A percentile compares a stretch with the other conserved stretches of the same genome.
Conservation (phyloP, 2,797 vertebrate species). For the Urosaurus nigricauda region DNA sequence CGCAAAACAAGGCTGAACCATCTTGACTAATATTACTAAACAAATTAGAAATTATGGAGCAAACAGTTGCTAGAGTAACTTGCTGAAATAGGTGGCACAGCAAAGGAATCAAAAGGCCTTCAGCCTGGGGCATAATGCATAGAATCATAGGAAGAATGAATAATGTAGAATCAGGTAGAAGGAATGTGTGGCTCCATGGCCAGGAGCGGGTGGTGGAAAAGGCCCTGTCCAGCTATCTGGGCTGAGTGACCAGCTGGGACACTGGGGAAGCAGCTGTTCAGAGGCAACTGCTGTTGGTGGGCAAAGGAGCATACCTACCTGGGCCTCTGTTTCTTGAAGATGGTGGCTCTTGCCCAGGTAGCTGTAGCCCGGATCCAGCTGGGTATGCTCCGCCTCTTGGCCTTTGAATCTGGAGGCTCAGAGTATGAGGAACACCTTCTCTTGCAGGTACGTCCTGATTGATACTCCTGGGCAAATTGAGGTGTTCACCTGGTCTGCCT, state of each 20-base stretch:
- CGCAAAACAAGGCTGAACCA: background rate
- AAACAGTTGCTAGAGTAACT: background rate
- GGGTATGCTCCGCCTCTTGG: background rate
- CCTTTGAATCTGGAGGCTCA: background rate
- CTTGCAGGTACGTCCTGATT: constrained; percentile 91
- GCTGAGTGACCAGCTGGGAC: no score
- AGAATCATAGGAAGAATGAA: no score
- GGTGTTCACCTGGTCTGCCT: constrained; percentile 98
- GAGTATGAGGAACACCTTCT: constrained; percentile 7
- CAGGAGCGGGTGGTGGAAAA: no score
- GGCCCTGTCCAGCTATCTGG: no score
- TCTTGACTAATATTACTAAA: background rate
- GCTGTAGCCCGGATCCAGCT: background rate
- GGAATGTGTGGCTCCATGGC: background rate
- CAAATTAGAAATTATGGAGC: background rate
- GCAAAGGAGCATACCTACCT: background rate
- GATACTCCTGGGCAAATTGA: constrained; percentile 98
- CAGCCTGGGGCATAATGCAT: background rate
- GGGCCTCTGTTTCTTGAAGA: no score
- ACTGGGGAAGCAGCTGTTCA: background rate
- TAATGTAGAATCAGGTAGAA: no score
- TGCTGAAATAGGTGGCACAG: background rate
- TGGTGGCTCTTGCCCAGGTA: no score
- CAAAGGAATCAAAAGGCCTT: background rate
- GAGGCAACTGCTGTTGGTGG: background rate